Base-by-base conservation (phyloP, 2,797 vertebrate genomes). In the Rhinichthys osculus region DNA sequence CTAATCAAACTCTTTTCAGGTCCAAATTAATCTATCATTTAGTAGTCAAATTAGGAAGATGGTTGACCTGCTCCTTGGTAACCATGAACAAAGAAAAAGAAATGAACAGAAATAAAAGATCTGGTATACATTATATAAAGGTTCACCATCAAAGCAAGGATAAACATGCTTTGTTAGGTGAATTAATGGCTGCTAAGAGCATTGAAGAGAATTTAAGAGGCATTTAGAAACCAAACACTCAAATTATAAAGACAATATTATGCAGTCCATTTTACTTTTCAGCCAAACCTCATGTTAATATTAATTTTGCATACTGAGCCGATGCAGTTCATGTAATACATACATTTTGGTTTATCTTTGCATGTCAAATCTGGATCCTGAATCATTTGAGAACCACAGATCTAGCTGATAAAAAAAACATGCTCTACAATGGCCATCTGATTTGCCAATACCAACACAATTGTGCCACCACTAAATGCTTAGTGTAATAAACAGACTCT, bases 391-490 rank as follows among this genome's bases (percentile, higher is more conserved):
- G 47, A 76, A 54, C 30, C 9, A 35, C 54, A 77, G 21, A 35
- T 35, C 10, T 47, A 76, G 7, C 10, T 33, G 47, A 54, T 52
- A 54, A 74, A 33, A 52, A 10, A 72, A 44, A 47, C 1, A 13
- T 10, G 33, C 35, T 40, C 21, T 78, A 78, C 76, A 40, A 67
- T 44, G 35, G 19, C 62, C 21, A 4, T 83, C 59, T 83, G 72
- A 44, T 76, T 76, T 66, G 19, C 42, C 62, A 67, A 66, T 66
- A 66, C 19, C n/a, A 35, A 52, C 33, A 47, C 33, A 76, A 38
- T 38, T 52, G 59, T 74, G 21, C 1, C 6, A 50, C 69, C 38
- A 62, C 52, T 21, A 59, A 82, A 21, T 40, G 23, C 16, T 44
- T 21, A 35, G 19, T 16, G 2, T 71, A 66, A 16, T 82, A 9